Evolutionary conservation across 1,140 invertebrate genomes (phyloP).

Genomic region (Tenebrio molitor): DNA sequence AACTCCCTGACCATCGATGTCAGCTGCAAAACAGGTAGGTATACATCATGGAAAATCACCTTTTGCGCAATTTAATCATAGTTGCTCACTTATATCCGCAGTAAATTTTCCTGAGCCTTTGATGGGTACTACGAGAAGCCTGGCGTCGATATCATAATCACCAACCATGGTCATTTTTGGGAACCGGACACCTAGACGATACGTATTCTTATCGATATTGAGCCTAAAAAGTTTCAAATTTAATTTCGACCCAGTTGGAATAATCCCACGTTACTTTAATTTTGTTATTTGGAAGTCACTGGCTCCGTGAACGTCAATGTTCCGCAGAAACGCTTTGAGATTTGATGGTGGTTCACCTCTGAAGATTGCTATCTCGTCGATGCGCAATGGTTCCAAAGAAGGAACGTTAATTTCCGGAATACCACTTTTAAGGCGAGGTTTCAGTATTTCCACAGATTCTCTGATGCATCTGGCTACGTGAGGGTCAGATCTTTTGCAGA

Average conservation of each 20-base stretch:
- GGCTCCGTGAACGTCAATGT: slow-evolving; percentile 70
- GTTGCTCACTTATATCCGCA: slow-evolving; percentile 58
- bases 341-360: slow-evolving; percentile 43
- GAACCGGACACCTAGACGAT: slow-evolving; percentile 65
- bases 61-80: not conserved
- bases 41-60: not conserved
- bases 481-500: slow-evolving; percentile 75
- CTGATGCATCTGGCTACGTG: slow-evolving; percentile 72
- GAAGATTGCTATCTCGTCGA: slow-evolving; percentile 66
- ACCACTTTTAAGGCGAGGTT: slow-evolving; percentile 69
- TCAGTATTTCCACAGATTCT: slow-evolving; percentile 70
- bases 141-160: slow-evolving; percentile 70
- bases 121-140: slow-evolving; percentile 65
- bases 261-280: slow-evolving; percentile 64
- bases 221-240: slow-evolving; percentile 67
- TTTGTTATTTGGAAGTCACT: slow-evolving; percentile 68
- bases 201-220: slow-evolving; percentile 66
- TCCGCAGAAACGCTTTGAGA: slow-evolving; percentile 73
- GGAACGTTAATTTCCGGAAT: slow-evolving; percentile 77
- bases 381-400: slow-evolving; percentile 72
- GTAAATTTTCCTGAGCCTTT: slow-evolving; percentile 56
- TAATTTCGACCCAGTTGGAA: not conserved
- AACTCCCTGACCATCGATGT: slow-evolving; percentile 73
- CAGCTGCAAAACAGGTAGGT: slow-evolving; percentile 70
- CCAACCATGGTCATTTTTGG: slow-evolving; percentile 67